Percentiles rank a stretch among this genome's conserved stretches.
phyloP scores from a whole-genome alignment of 2,888 invertebrate species.

The Palloptera scutellata region DNA sequence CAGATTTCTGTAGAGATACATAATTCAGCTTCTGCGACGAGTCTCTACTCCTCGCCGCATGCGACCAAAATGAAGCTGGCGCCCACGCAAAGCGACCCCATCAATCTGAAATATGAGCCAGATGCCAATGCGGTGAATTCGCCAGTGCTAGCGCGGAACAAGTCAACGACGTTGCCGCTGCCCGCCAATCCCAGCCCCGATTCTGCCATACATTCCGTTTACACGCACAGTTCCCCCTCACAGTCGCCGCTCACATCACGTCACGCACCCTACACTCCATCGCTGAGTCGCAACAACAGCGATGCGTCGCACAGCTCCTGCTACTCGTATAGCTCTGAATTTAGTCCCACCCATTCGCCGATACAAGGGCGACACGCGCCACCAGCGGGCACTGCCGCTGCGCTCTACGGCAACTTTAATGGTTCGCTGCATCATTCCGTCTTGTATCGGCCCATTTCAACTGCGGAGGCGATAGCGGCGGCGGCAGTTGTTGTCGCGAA shows the following conservation, averaged over 20 bases:
- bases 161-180: constrained; percentile 67
- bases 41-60: constrained; percentile 15
- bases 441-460: constrained; percentile 66
- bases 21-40: background rate
- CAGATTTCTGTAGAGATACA: constrained; percentile 44
- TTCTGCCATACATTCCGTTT: constrained; percentile 89
- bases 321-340: constrained; percentile 84
- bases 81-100: constrained; percentile 62
- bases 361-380: constrained; percentile 74
- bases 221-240: constrained; percentile 81
- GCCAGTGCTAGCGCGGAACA: constrained; percentile 73
- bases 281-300: constrained; percentile 87
- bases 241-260: constrained; percentile 86
- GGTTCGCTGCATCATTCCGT: constrained; percentile 66
- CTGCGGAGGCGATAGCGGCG: constrained; percentile 47
- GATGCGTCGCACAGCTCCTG: constrained; percentile 91
- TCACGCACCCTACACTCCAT: constrained; percentile 82
- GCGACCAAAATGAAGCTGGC: constrained; percentile 52
- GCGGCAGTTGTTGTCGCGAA: constrained; percentile 24
- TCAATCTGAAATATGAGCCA: constrained; percentile 62
- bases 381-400: constrained; percentile 37
- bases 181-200: constrained; percentile 87
- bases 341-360: constrained; percentile 88
- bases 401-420: constrained; percentile 52
- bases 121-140: constrained; percentile 66